Evolutionary conservation across 2,113 vertebrate species (phyloP), one percentile per base, ranked within the genome.

Genomic region (Tachycineta bicolor): DNA sequence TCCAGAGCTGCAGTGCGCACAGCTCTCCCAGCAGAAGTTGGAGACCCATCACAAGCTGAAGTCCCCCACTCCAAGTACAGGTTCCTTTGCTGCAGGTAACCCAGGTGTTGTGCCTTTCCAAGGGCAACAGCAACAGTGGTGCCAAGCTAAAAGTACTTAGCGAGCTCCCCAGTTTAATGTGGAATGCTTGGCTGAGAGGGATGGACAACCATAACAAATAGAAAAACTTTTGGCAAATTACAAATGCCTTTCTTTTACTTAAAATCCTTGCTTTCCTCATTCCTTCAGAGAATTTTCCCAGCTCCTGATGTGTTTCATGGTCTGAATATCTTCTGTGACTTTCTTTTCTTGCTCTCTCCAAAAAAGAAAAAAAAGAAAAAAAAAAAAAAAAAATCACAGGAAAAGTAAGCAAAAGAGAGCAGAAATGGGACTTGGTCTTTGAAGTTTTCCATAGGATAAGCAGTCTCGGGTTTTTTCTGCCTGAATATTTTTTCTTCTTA

Each of bases 361-460:
- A 83, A 90, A 89, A 34, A 49, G 15, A 14, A 19, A 21, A 9
- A 9, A 9, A 9, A 9, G n/a, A n/a, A 37, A 41, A 31, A 29
- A 23, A 18, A 24, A 46, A 62, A 41, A 21, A 62, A 79, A 75
- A 67, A 25, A 73, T 44, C 65, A 67, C 90, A 80, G 70, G 89
- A 88, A 92, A 97, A 95, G 89, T 95, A 90, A 81, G 93, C 83
- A 91, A 93, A 98, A 97, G 87, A 95, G 82, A 84, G 23, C 29
- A 85, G 81, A 94, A 95, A 95, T 76, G 68, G 68, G 77, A 93
- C 50, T 93, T 43, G 14, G 50, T 74, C 83, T 97, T 97, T 96
- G 92, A 98, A 97, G 97, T 97, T 98, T 98, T 93, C 94, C 78
- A 25, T 92, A 89, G 88, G 93, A 96, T 69, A 92, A 92, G 67